Base-by-base conservation (phyloP, 1,140 invertebrate genomes). In the Heterodera carotae region DNA sequence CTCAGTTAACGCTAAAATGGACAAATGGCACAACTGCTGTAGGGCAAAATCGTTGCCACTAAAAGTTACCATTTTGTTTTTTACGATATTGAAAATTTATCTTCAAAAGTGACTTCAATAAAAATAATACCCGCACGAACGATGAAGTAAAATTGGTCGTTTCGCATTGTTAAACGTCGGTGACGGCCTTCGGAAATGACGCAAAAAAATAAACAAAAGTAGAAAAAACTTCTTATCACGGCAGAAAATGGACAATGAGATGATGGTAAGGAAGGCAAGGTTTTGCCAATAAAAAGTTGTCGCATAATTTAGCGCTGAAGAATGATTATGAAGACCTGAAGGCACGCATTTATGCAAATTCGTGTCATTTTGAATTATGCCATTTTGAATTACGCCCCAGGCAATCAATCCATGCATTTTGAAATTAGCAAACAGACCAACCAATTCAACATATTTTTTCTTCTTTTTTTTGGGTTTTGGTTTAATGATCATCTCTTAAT, bases 1-100 rank as follows among this genome's bases (percentile, higher is more conserved):
- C 31, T 71, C 68, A 43, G 67, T 43, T 0, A 77, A 31, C 33
- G 76, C 76, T 77, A 29, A 76, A 76, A 43, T 6, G 6, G 39
- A 6, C 6, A 12, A 12, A 43, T 8, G 39, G 12, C 39, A 43
- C 6, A 43, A 43, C n/a, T n/a, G n/a, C n/a, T 43, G 39, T 8
- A 43, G 39, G 39, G 39, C 39, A 43, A 43, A 43, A 43, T 43
- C 6, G 39, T 8, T 6, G 62, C 62, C 8, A 29, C n/a, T 4
- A n/a, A 66, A 12, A 66, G 22, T 62, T 62, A 8, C 10, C 59
- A 62, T 15, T 62, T 62, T 62, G 29, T 22, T 62, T 62, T 15
- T 31, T 62, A 62, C n/a, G n/a, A n/a, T n/a, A 43, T 6, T 43
- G 39, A 43, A 43, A 43, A 43, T 43, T n/a, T n/a, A n/a, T n/a